Evolutionary conservation across 2,888 invertebrate genomes (phyloP).

Genomic region (Luffia ferchaultella): DNA sequence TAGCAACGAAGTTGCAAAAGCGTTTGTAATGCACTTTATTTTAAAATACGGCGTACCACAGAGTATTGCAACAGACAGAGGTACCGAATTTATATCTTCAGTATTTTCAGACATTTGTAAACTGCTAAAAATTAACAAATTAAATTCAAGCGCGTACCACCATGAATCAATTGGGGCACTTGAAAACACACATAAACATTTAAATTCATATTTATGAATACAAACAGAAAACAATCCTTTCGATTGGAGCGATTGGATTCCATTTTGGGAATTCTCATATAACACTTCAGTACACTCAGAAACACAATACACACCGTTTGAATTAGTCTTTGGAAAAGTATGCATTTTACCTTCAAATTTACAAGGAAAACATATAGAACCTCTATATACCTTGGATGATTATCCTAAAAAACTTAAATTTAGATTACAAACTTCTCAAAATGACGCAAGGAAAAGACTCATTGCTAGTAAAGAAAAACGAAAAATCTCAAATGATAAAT

Average conservation of each 20-base stretch:
- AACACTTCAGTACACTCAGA: slow-evolving; percentile 21
- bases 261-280: slow-evolving; percentile 4
- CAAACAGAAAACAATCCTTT: slow-evolving; percentile 1
- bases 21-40: slow-evolving; percentile 9
- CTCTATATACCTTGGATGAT: neutral
- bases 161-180: slow-evolving; percentile 18
- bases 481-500: no score
- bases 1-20: slow-evolving; percentile 12
- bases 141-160: slow-evolving; percentile 18
- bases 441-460: no score
- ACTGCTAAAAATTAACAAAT: neutral
- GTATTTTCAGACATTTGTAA: slow-evolving; percentile 1
- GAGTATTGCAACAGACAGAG: neutral
- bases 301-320: slow-evolving; percentile 20
- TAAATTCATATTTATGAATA: slow-evolving; percentile 7
- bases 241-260: neutral
- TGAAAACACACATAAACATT: slow-evolving; percentile 17
- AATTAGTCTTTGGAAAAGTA: slow-evolving; percentile 10
- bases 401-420: no score
- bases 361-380: neutral
- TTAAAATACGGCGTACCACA: neutral
- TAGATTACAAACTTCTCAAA: no score
- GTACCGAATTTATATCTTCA: neutral
- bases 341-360: neutral
- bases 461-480: no score